Evolutionary conservation across 2,888 invertebrate genomes (phyloP).

Genomic region (Mesoligia furuncula): DNA sequence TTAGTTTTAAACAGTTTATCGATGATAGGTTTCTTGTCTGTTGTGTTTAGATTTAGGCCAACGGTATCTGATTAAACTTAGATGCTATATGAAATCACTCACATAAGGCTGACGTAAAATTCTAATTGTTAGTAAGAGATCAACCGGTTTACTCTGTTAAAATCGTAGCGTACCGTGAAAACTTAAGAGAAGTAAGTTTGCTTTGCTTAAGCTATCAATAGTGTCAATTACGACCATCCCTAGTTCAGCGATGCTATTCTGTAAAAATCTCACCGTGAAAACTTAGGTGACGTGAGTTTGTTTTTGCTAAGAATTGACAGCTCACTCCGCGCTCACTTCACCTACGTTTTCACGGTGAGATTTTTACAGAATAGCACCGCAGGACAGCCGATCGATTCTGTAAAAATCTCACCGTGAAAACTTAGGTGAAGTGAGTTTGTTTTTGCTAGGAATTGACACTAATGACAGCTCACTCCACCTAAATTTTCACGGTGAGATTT

Average conservation of each 20-base stretch:
- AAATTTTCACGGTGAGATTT: background rate
- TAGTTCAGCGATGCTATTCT: too few relatives aligned
- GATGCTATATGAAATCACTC: background rate
- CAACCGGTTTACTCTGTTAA: too few relatives aligned
- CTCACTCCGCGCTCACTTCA: too few relatives aligned
- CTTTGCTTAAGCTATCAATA: background rate
- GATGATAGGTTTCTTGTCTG: background rate
- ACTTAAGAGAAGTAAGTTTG: background rate
- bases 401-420: too few relatives aligned
- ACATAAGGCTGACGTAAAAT: too few relatives aligned
- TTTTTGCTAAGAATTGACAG: too few relatives aligned
- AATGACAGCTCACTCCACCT: background rate
- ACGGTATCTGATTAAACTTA: background rate
- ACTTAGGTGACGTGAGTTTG: too few relatives aligned
- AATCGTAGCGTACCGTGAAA: too few relatives aligned
- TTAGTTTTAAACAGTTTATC: slow-evolving; percentile 5
- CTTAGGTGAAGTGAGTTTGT: too few relatives aligned
- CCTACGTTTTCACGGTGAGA: background rate
- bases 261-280: too few relatives aligned
- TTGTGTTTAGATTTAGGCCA: background rate
- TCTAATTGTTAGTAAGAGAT: too few relatives aligned
- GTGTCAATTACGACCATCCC: background rate
- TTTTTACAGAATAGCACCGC: background rate
- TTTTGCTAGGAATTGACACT: too few relatives aligned
- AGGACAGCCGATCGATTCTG: background rate